These are phyloP conservation scores for Calcarius lapponicus DNA, from an alignment of 2,797 vertebrate genomes.

Conservation along the genomic window DNA sequence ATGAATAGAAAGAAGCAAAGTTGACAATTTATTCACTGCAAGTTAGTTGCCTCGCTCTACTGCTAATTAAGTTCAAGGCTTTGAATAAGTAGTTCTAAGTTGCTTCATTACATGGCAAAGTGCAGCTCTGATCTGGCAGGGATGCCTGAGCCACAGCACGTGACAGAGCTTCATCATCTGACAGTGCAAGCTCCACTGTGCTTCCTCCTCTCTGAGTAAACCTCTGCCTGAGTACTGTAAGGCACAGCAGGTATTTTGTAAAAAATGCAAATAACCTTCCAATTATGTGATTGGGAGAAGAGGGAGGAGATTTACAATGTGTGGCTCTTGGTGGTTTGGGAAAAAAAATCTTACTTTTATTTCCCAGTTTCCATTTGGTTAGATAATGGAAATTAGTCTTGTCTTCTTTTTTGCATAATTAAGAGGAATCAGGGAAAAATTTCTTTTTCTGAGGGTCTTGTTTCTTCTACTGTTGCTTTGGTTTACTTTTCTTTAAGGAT, in stretches of 20 bases:
- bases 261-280: conserved; percentile 11
- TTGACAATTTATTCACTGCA: conserved; percentile 16
- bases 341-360: background rate
- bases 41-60: background rate
- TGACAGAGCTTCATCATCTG: background rate
- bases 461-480: background rate
- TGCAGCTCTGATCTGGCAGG: background rate
- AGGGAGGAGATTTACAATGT: background rate
- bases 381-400: background rate
- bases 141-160: background rate
- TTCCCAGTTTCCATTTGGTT: background rate
- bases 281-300: background rate
- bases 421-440: background rate
- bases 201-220: background rate
- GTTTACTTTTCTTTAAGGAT: background rate
- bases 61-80: conserved; percentile 32
- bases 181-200: background rate
- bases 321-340: background rate
- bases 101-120: background rate
- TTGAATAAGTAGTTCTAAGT: conserved; percentile 29
- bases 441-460: background rate
- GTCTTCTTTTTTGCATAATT: background rate
- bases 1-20: background rate
- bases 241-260: background rate
- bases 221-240: background rate